Conservation (phyloP, 1,140 invertebrate species). For the Lucilia cuprina region DNA sequence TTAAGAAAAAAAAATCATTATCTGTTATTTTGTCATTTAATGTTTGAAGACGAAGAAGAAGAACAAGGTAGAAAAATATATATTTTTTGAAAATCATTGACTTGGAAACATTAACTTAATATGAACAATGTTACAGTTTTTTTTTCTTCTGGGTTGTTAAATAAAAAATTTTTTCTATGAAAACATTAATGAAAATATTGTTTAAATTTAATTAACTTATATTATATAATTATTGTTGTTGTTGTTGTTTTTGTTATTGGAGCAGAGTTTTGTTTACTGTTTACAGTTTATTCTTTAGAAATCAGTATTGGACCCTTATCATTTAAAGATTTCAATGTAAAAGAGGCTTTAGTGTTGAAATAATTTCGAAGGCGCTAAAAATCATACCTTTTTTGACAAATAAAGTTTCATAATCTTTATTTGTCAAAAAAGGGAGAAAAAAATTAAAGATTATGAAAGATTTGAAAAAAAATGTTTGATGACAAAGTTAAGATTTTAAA, state of each 20-base stretch:
- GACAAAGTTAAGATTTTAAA: too few relatives aligned
- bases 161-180: conserved; percentile 6
- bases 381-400: conserved; percentile 24
- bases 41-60: not conserved
- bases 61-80: not conserved
- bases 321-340: not conserved
- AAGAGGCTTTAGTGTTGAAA: not conserved
- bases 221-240: too few relatives aligned
- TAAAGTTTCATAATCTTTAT: too few relatives aligned
- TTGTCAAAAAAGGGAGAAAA: too few relatives aligned
- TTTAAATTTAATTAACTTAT: too few relatives aligned
- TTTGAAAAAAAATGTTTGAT: too few relatives aligned
- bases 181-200: not conserved
- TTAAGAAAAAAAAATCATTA: too few relatives aligned
- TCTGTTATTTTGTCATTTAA: too few relatives aligned
- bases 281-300: not conserved
- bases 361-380: conserved; percentile 3
- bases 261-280: not conserved
- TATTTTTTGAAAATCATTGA: not conserved
- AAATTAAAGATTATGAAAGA: too few relatives aligned
- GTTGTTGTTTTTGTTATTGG: too few relatives aligned
- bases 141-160: not conserved
- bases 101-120: not conserved
- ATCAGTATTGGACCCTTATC: not conserved
- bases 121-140: not conserved